Percentiles rank a stretch among this genome's conserved stretches.
phyloP scores from a whole-genome alignment of 2,888 invertebrate species.

The Drosophila prolongata region DNA sequence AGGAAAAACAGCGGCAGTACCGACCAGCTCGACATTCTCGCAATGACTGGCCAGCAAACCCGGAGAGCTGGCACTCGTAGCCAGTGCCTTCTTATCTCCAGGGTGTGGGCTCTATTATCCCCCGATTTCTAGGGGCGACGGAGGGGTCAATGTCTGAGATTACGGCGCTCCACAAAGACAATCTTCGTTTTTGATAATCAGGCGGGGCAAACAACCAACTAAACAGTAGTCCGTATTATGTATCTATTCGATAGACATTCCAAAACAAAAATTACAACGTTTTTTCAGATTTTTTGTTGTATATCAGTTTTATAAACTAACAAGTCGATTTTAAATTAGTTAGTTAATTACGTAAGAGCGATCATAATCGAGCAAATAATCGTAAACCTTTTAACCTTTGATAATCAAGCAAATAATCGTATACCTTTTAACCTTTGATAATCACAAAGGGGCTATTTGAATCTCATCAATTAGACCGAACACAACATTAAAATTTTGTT shows the following conservation, averaged over 20 bases:
- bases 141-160: constrained; percentile 38
- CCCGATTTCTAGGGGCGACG: not conserved
- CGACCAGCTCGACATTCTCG: constrained; percentile 44
- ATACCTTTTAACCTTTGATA: not conserved
- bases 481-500: too few species aligned
- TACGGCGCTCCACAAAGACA: constrained; percentile 24
- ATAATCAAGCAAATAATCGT: not conserved
- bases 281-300: too few species aligned
- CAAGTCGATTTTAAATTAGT: too few species aligned
- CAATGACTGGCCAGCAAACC: constrained; percentile 45
- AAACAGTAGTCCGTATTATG: not conserved
- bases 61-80: constrained; percentile 1
- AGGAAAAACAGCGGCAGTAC: constrained; percentile 22
- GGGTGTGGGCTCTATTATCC: not conserved
- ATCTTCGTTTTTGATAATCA: constrained; percentile 20
- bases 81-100: not conserved
- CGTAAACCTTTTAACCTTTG: not conserved
- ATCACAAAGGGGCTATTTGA: not conserved
- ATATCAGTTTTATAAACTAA: too few species aligned
- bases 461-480: too few species aligned
- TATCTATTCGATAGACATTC: too few species aligned
- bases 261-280: too few species aligned
- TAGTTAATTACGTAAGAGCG: too few species aligned
- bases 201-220: constrained; percentile 16
- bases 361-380: too few species aligned